Base-by-base conservation (phyloP, 2,888 invertebrate genomes). In the Monopis laevigella region DNA sequence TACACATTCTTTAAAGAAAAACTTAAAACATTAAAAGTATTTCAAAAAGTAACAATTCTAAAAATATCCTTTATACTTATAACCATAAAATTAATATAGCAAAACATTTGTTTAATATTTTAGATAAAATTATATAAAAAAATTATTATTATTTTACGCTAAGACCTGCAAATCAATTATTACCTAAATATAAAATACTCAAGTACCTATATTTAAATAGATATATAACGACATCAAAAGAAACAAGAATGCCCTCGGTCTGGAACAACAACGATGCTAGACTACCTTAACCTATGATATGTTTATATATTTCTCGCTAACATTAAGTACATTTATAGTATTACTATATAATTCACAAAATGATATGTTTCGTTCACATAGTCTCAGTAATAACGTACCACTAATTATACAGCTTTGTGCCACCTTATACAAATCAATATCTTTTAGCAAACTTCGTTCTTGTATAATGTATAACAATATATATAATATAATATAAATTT, bases 351-450 rank as follows among this genome's bases (percentile, higher is more conserved):
- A 30, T 30, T 13, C 32, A n/a, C 17, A 16, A 14, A 30, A 32
- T 32, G 32, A 32, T 32, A 32, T 32, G 32, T 32, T 13, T 17
- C 13, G 13, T 32, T 32, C 14, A 13, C 12, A 30, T 35, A 27
- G 41, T 35, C 34, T 41, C 38, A 28, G 32, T 16, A 14, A 40
- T 21, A 5, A 21, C 5, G 14, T 30, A 30, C 3, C 13, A 30
- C 30, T 30, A 30, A 30, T n/a, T n/a, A n/a, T 30, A 30, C 30
- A 30, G 30, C 30, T 16, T 30, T 30, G 30, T 28, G 28, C 24
- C 6, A 21, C 8, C 8, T 7, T 21, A 21, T 21, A 7, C 24
- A 7, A 21, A 21, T 21, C 5, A 21, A 21, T 21, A 21, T 21
- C 8, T 21, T 21, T 21, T 21, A 21, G 8, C 24, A 8, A 21